phyloP scores from a whole-genome alignment of 2,113 vertebrate species.

The Mormyrus iriodes region DNA sequence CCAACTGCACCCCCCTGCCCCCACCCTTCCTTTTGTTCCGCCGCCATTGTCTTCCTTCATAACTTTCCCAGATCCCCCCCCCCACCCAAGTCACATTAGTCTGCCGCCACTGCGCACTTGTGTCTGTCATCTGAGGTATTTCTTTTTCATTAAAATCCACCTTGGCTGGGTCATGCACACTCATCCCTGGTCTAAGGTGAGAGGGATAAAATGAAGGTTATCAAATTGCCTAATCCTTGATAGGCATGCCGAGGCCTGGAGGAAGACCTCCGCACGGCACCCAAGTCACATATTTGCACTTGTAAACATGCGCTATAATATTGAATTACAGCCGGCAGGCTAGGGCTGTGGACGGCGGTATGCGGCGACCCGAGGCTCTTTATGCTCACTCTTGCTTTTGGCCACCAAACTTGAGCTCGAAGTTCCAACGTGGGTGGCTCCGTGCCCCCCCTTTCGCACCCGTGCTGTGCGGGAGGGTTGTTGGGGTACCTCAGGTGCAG shows the following conservation, averaged over 20 bases:
- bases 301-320: conserved; percentile 57
- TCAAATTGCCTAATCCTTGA: conserved; percentile 64
- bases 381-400: background rate
- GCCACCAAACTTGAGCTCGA: background rate
- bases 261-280: conserved; percentile 39
- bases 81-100: conserved; percentile 61
- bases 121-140: conserved; percentile 67
- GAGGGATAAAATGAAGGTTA: conserved; percentile 53
- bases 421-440: background rate
- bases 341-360: background rate
- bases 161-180: conserved; percentile 66
- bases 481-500: background rate
- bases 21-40: background rate
- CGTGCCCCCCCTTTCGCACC: background rate
- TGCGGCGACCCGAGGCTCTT: background rate
- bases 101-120: conserved; percentile 69
- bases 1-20: background rate
- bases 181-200: conserved; percentile 28
- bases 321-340: conserved; percentile 41
- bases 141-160: conserved; percentile 71
- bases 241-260: conserved; percentile 46
- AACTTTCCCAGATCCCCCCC: conserved; percentile 45
- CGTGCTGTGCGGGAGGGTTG: background rate
- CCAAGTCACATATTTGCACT: conserved; percentile 49
- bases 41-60: conserved; percentile 57